phyloP scores from a whole-genome alignment of 2,888 invertebrate genomes.

The Argyresthia albistria region DNA sequence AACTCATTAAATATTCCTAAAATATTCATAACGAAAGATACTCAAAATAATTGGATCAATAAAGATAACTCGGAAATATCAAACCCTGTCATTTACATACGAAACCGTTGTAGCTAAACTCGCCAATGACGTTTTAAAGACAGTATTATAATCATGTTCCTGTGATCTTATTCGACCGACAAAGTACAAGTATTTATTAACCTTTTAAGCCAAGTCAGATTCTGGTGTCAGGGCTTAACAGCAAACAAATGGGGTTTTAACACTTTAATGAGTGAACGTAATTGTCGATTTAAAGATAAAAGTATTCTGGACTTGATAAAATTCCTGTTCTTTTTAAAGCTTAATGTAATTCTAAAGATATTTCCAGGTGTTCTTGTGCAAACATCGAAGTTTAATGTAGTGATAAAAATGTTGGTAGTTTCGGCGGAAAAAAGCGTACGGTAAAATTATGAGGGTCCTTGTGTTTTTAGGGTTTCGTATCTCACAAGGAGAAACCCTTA shows the following conservation, averaged over 20 bases:
- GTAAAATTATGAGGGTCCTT: not conserved
- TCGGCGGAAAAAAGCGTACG: not conserved
- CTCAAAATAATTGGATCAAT: no score
- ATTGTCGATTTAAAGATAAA: not conserved
- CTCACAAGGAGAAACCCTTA: no score
- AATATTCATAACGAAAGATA: no score
- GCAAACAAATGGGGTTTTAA: constrained; percentile 27
- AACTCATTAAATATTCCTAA: no score
- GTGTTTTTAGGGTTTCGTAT: not conserved
- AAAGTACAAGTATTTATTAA: not conserved
- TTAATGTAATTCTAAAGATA: not conserved
- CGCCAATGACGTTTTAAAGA: no score
- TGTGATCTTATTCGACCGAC: no score
- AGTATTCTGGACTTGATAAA: not conserved
- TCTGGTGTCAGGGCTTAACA: constrained; percentile 15
- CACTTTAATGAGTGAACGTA: constrained; percentile 21
- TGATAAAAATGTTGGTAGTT: constrained; percentile 17
- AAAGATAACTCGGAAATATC: no score
- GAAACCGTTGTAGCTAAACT: no score
- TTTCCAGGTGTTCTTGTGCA: not conserved
- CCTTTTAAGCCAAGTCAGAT: not conserved
- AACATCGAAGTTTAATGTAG: not conserved
- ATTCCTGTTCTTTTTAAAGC: not conserved
- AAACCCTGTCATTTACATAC: no score
- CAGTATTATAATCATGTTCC: no score